These are phyloP conservation scores for Garra rufa DNA, from an alignment of 2,113 vertebrate species.

Conservation along the genomic window DNA sequence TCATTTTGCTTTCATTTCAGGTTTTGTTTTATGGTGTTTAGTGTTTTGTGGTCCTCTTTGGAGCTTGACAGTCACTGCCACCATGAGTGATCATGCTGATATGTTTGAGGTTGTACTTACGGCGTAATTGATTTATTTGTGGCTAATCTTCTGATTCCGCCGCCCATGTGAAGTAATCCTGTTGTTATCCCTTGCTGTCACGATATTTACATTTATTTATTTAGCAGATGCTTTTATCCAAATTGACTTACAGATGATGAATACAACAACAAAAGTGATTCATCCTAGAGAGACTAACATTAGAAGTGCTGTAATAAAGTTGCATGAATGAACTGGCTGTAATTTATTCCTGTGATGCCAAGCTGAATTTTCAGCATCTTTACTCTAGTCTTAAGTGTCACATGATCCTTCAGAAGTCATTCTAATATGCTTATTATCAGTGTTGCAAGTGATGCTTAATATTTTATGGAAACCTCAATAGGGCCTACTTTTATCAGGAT, in stretches of 20 bases:
- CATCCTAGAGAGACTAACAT: not conserved
- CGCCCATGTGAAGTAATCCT: not conserved
- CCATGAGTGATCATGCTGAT: not conserved
- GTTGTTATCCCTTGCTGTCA: not conserved
- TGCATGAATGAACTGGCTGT: not conserved
- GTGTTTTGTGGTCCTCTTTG: not conserved
- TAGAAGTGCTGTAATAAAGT: not conserved
- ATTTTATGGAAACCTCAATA: too few species aligned
- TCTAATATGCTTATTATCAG: not conserved
- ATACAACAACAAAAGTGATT: not conserved
- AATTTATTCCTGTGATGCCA: not conserved
- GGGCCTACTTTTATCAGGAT: too few species aligned
- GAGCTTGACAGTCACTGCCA: not conserved
- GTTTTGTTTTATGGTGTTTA: not conserved
- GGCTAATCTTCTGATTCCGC: not conserved
- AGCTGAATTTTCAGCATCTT: not conserved
- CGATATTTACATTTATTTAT: not conserved
- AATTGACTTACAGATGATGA: not conserved
- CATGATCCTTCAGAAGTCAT: not conserved
- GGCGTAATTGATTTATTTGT: not conserved
- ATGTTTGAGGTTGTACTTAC: constrained; percentile 15
- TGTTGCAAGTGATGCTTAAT: not conserved
- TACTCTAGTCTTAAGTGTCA: not conserved
- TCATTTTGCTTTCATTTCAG: not conserved
- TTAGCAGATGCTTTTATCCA: constrained; percentile 27